phyloP scores from a whole-genome alignment of 2,888 invertebrate species.

The Gymnoscelis rufifasciata region DNA sequence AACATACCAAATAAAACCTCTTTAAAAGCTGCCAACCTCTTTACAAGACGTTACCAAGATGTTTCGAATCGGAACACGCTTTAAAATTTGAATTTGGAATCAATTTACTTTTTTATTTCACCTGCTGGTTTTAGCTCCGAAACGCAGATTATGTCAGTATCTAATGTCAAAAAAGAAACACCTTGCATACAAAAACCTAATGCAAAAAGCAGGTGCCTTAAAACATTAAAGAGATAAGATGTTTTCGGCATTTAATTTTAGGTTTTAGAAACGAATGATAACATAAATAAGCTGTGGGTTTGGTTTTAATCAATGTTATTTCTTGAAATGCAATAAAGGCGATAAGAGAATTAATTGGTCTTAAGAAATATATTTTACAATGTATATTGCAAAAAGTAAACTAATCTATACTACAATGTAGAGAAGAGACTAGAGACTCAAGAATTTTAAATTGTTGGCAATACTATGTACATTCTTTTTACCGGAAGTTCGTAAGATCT shows the following conservation, averaged over 20 bases:
- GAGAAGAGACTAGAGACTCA: too few relatives aligned
- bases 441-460: neutral
- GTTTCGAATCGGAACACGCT: neutral
- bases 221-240: conserved; percentile 33
- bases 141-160: conserved; percentile 27
- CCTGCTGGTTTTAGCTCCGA: conserved; percentile 4
- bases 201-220: conserved; percentile 56
- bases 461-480: conserved; percentile 22
- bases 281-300: conserved; percentile 11
- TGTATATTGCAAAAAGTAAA: too few relatives aligned
- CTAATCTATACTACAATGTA: too few relatives aligned
- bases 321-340: too few relatives aligned
- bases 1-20: too few relatives aligned
- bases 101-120: conserved; percentile 9
- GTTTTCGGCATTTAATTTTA: conserved; percentile 22
- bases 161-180: conserved; percentile 53
- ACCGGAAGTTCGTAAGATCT: conserved; percentile 26
- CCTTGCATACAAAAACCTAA: conserved; percentile 61
- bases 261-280: conserved; percentile 5
- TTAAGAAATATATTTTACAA: too few relatives aligned
- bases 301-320: conserved; percentile 1
- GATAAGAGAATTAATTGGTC: too few relatives aligned
- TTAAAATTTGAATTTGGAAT: conserved; percentile 12
- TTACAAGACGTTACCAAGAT: too few relatives aligned
- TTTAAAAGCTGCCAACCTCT: too few relatives aligned